These are phyloP conservation scores for Netelia fuscicornis DNA, from an alignment of 2,888 invertebrate genomes.

Conservation along the genomic window DNA sequence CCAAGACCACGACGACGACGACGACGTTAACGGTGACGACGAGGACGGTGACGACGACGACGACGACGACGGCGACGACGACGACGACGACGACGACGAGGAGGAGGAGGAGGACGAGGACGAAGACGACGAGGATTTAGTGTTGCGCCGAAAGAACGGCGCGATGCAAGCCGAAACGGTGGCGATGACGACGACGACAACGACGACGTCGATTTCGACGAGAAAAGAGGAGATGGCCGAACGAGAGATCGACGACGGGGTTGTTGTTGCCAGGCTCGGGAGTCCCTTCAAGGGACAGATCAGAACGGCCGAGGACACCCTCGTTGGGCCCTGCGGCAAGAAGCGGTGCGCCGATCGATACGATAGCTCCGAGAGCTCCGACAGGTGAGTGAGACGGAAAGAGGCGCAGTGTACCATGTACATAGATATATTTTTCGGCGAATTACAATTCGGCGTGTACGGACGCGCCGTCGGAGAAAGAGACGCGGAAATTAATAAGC, in stretches of 20 bases:
- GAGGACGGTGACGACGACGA: too few species aligned
- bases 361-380: constrained; percentile 97
- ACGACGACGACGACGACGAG: not conserved
- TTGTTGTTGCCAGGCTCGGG: constrained; percentile 75
- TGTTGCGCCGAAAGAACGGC: constrained; percentile 30
- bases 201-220: constrained; percentile 54
- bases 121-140: constrained; percentile 12
- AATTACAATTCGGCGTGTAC: constrained; percentile 35
- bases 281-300: constrained; percentile 81
- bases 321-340: constrained; percentile 87
- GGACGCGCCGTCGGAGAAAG: not conserved
- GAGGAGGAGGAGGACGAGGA: not conserved
- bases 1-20: too few species aligned
- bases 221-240: constrained; percentile 59
- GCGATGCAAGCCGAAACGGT: constrained; percentile 81
- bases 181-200: constrained; percentile 78
- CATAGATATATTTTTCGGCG: constrained; percentile 15
- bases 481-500: constrained; percentile 6
- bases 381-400: constrained; percentile 89
- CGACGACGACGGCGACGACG: not conserved
- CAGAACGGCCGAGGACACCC: constrained; percentile 80
- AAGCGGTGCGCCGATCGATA: constrained; percentile 96
- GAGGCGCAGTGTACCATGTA: constrained; percentile 26
- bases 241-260: constrained; percentile 60
- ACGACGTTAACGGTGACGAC: too few species aligned